Conservation (phyloP, 2,797 vertebrate species). For the Distichodus sexfasciatus region DNA sequence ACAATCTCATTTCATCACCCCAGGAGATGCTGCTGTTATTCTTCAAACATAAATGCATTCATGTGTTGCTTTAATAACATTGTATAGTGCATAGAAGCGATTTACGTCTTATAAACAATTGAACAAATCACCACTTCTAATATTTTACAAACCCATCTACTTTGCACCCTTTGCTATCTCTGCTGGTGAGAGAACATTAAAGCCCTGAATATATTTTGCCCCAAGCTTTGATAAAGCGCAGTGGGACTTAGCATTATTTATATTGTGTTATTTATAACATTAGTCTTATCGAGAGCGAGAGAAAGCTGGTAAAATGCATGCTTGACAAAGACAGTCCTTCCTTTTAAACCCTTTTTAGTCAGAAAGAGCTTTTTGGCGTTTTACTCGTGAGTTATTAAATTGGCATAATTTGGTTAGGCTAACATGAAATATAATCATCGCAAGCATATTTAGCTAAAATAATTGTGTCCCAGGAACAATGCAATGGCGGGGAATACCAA, state of each 20-base stretch:
- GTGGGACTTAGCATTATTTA: conserved; percentile 29
- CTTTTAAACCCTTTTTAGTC: not conserved
- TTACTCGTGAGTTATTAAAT: conserved; percentile 2
- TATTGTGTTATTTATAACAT: conserved; percentile 14
- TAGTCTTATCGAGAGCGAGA: not conserved
- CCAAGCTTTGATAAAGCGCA: not conserved
- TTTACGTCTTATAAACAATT: not conserved
- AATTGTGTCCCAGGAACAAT: not conserved
- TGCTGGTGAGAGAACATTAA: conserved; percentile 11
- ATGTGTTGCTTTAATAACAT: no score
- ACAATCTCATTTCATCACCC: not conserved
- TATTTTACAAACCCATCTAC: not conserved
- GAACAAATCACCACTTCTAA: not conserved
- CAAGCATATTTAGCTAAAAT: not conserved
- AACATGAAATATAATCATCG: not conserved
- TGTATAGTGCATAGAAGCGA: not conserved
- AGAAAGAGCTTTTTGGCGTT: not conserved
- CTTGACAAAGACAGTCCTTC: not conserved
- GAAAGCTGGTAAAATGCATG: not conserved
- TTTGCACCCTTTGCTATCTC: not conserved
- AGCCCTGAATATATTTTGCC: conserved; percentile 20
- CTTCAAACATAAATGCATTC: no score
- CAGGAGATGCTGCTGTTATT: no score
- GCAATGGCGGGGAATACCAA: not conserved
- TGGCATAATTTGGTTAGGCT: not conserved